Percentiles rank a stretch among this genome's conserved stretches.
These are phyloP conservation scores for Sturnira hondurensis DNA, from an alignment of 2,113 vertebrate genomes.

Conservation along the genomic window DNA sequence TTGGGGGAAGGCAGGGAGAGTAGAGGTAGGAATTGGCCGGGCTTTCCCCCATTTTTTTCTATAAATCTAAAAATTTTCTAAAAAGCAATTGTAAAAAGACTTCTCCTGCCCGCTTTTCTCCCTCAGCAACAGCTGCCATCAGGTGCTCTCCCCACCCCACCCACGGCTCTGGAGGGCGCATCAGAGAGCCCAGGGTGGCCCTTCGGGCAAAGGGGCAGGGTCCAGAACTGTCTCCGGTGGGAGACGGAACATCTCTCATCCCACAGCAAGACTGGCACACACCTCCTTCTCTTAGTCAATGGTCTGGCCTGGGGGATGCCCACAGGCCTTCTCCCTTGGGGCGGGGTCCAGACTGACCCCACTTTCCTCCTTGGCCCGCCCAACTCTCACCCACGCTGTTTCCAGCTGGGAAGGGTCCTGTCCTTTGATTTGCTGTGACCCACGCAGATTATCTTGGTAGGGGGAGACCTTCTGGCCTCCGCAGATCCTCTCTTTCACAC, in stretches of 20 bases:
- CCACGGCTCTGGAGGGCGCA: neutral
- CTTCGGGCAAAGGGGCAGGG: neutral
- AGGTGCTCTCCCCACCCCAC: neutral
- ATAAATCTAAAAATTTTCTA: neutral
- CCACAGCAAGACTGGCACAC: neutral
- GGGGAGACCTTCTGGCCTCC: neutral
- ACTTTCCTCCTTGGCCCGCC: neutral
- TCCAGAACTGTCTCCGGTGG: no score
- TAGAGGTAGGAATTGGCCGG: neutral
- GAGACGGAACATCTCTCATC: neutral
- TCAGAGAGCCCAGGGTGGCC: neutral
- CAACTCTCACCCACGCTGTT: neutral
- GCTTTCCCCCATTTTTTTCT: neutral
- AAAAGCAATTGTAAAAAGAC: neutral
- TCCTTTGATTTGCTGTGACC: neutral
- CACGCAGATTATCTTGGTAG: no score
- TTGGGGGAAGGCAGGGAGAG: neutral
- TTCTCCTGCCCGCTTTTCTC: neutral
- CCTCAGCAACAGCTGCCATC: neutral
- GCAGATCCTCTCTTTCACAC: neutral
- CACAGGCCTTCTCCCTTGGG: neutral
- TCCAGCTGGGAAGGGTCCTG: neutral
- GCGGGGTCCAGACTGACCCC: neutral
- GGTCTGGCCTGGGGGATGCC: neutral
- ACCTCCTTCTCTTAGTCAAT: neutral